phyloP scores from a whole-genome alignment of 2,113 vertebrate species.

The Rousettus leschenaultii region DNA sequence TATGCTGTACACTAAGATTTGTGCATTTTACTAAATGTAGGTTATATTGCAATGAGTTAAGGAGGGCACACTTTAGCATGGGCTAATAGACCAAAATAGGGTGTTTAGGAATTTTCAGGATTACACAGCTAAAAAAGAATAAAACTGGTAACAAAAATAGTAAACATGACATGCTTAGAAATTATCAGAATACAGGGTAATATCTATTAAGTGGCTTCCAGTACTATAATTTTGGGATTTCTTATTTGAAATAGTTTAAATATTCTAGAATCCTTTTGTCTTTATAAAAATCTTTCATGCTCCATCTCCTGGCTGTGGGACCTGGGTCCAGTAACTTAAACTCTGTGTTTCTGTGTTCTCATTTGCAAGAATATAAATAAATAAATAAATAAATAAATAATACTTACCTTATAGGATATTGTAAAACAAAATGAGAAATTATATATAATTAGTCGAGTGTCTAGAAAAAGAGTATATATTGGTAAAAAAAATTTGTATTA shows the following conservation, averaged over 20 bases:
- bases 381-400: not conserved
- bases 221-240: not conserved
- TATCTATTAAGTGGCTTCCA: not conserved
- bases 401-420: not conserved
- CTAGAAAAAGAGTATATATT: not conserved
- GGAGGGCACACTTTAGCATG: not conserved
- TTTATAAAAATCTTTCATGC: not conserved
- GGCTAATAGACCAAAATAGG: not conserved
- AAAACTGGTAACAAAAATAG: not conserved
- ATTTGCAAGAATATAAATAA: not conserved
- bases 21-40: not conserved
- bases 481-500: not conserved
- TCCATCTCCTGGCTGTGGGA: not conserved
- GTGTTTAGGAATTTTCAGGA: not conserved
- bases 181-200: not conserved
- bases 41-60: not conserved
- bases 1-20: not conserved
- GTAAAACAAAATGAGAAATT: not conserved
- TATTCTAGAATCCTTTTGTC: not conserved
- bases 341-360: not conserved
- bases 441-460: not conserved
- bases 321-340: not conserved
- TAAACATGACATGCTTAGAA: not conserved
- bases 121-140: not conserved
- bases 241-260: not conserved